phyloP scores from a whole-genome alignment of 2,888 invertebrate genomes.

The Plebejus anna region DNA sequence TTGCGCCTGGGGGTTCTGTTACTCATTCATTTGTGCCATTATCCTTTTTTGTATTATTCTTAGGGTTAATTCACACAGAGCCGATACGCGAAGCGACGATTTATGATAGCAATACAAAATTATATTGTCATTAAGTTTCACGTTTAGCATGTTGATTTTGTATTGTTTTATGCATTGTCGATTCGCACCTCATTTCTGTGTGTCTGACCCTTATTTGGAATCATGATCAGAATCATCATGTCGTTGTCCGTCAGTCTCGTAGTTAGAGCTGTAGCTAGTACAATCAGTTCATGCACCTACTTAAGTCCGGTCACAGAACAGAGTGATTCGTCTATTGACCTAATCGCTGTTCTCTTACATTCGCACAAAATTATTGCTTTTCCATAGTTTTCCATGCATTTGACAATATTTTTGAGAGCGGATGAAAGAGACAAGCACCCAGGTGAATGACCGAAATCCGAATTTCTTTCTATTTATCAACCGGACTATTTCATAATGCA shows the following conservation, averaged over 20 bases:
- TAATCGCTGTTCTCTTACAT: neutral
- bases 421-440: neutral
- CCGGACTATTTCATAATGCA: neutral
- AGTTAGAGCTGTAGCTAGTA: slow-evolving; percentile 24
- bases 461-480: neutral
- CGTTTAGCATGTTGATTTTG: too few species aligned
- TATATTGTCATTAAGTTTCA: neutral
- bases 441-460: neutral
- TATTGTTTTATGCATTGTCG: too few species aligned
- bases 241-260: neutral
- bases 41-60: neutral
- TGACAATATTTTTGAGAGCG: neutral
- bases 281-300: slow-evolving; percentile 35
- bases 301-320: neutral
- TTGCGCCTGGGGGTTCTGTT: slow-evolving; percentile 19
- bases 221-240: neutral
- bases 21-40: slow-evolving; percentile 5
- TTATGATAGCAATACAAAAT: neutral
- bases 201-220: neutral
- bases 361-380: neutral
- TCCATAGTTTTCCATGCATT: too few species aligned
- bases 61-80: neutral
- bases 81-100: neutral
- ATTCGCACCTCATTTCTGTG: neutral
- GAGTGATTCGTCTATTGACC: neutral